These are phyloP conservation scores for Pseudochirops cupreus DNA, from an alignment of 2,797 vertebrate species.

Conservation along the genomic window DNA sequence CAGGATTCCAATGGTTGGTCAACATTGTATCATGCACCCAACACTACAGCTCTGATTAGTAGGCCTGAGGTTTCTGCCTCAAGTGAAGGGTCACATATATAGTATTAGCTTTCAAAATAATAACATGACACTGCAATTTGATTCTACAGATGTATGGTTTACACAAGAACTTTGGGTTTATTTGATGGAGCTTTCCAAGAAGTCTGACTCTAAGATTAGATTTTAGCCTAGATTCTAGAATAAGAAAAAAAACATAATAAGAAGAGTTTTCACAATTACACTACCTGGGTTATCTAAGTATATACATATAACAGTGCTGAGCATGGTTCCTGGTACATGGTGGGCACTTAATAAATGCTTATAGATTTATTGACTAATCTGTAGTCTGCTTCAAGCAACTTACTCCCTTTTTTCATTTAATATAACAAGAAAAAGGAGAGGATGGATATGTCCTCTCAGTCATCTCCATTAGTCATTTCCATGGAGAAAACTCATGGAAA, in stretches of 20 bases:
- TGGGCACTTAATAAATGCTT: constrained; percentile 31
- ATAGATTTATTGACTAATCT: background rate
- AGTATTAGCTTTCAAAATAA: constrained; percentile 28
- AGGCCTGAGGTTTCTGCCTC: constrained; percentile 7
- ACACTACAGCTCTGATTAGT: constrained; percentile 15
- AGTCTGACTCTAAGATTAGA: background rate
- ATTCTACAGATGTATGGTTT: constrained; percentile 38
- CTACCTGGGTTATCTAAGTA: background rate
- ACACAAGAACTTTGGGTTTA: constrained; percentile 47
- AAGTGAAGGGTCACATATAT: constrained; percentile 35
- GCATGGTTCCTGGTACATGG: background rate
- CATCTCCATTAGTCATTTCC: constrained; percentile 8
- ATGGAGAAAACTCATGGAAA: background rate
- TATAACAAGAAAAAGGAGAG: background rate
- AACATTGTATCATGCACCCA: constrained; percentile 7
- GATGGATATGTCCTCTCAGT: constrained; percentile 8
- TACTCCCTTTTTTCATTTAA: background rate
- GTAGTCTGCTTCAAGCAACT: constrained; percentile 37
- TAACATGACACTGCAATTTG: constrained; percentile 38
- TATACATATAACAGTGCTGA: background rate
- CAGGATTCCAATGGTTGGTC: background rate
- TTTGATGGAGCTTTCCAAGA: constrained; percentile 5
- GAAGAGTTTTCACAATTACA: background rate
- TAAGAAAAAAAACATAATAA: background rate
- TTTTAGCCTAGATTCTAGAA: background rate